phyloP scores from a whole-genome alignment of 2,113 vertebrate species.

The Xerus inauris region DNA sequence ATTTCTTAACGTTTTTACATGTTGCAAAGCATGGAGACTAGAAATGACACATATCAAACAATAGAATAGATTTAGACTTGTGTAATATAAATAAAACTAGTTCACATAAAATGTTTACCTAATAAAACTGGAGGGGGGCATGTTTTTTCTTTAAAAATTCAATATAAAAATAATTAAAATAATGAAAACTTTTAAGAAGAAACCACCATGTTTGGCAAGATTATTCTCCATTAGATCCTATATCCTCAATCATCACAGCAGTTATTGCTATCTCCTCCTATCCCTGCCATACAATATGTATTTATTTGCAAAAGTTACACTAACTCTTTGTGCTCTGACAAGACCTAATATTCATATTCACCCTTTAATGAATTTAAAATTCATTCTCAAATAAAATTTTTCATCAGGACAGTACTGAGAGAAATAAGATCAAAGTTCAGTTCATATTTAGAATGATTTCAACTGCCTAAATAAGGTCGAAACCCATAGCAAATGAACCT shows the following conservation, averaged over 20 bases:
- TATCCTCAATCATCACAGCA: background rate
- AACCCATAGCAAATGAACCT: background rate
- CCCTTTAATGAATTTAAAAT: background rate
- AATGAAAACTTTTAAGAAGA: background rate
- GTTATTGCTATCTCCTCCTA: background rate
- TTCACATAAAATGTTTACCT: background rate
- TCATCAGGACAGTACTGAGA: background rate
- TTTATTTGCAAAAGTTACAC: background rate
- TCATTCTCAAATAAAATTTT: background rate
- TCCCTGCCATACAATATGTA: too few relatives aligned
- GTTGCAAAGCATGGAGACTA: background rate
- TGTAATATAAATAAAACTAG: background rate
- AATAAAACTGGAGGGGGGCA: background rate
- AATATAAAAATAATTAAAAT: too few relatives aligned
- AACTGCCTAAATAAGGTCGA: background rate
- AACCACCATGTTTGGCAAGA: background rate
- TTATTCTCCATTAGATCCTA: background rate
- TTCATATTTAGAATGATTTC: background rate
- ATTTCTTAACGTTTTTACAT: background rate
- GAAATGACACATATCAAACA: conserved; percentile 42
- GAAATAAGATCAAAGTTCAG: background rate
- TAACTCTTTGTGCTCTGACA: background rate
- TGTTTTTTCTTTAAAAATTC: conserved; percentile 1
- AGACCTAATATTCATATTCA: background rate
- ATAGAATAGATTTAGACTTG: background rate